Conservation (phyloP, 2,113 vertebrate species). For the Limnothrissa miodon region DNA sequence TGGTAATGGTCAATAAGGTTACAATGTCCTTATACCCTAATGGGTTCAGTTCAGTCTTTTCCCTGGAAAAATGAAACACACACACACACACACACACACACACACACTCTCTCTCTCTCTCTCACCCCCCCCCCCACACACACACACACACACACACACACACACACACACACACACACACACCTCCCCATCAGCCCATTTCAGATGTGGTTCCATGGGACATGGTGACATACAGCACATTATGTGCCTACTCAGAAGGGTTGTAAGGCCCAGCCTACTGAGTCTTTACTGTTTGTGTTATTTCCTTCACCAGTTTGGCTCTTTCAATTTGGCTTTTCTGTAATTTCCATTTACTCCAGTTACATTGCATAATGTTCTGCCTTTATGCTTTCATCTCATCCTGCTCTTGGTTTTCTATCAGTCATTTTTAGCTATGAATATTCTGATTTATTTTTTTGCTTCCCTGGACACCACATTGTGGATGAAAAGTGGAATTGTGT, state of each 20-base stretch:
- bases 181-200: neutral
- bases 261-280: neutral
- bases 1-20: neutral
- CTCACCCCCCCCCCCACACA: too few species aligned
- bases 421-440: neutral
- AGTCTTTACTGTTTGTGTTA: neutral
- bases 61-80: too few species aligned
- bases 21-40: neutral
- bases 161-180: too few species aligned
- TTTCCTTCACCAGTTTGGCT: neutral
- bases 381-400: neutral
- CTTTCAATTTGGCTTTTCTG: too few species aligned
- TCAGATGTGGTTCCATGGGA: neutral
- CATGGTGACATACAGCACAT: neutral
- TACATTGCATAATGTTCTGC: neutral
- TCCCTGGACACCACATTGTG: neutral
- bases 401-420: neutral
- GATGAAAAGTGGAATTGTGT: neutral
- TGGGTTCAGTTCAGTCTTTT: neutral
- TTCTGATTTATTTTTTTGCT: neutral
- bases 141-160: too few species aligned
- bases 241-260: neutral
- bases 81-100: too few species aligned
- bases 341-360: neutral
- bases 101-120: too few species aligned